phyloP scores from a whole-genome alignment of 2,113 vertebrate species.

The Irena cyanogastra region DNA sequence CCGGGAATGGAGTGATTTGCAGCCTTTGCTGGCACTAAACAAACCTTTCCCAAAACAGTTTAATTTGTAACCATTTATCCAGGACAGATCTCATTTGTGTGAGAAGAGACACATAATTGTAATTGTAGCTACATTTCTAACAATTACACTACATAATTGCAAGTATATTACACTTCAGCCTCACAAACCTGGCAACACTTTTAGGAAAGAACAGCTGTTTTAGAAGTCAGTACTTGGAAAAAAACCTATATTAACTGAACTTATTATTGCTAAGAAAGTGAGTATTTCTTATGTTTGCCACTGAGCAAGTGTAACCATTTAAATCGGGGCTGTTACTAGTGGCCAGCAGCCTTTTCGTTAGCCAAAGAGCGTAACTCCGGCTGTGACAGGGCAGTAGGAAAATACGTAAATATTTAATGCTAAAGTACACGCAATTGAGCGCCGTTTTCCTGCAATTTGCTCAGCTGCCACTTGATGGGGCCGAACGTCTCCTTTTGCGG shows the following conservation, averaged over 20 bases:
- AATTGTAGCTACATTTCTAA: background rate
- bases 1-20: background rate
- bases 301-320: background rate
- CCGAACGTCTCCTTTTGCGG: slow-evolving; percentile 16
- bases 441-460: slow-evolving; percentile 12
- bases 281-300: background rate
- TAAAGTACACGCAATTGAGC: fast-evolving
- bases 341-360: background rate
- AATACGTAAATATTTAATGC: background rate
- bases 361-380: background rate
- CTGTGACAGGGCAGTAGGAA: background rate
- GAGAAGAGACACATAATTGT: background rate
- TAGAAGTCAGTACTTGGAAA: background rate
- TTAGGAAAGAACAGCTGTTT: background rate
- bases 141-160: background rate
- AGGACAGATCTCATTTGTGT: background rate
- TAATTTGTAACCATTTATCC: background rate
- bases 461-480: slow-evolving; percentile 61
- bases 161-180: background rate
- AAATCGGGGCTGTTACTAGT: background rate
- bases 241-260: background rate
- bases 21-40: background rate
- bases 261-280: background rate
- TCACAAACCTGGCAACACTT: background rate
- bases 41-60: background rate